A percentile compares a stretch with the other conserved stretches of the same genome.
phyloP scores from a whole-genome alignment of 2,888 invertebrate species.

The Andrena flavipes region DNA sequence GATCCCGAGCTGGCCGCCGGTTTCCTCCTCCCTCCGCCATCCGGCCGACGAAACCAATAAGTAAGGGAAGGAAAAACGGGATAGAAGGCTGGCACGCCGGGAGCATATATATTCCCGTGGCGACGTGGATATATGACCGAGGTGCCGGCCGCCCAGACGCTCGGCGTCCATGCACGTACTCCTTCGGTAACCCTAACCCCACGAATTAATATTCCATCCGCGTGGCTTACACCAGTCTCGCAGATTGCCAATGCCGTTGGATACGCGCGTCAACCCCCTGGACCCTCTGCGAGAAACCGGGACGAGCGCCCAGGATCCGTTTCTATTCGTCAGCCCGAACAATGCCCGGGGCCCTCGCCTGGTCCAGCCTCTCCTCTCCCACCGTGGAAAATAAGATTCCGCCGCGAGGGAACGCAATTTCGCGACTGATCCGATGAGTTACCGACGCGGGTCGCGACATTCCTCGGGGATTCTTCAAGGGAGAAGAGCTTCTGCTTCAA shows the following conservation, averaged over 20 bases:
- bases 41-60: constrained; percentile 82
- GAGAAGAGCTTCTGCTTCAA: neutral
- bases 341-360: constrained; percentile 47
- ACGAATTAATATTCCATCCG: constrained; percentile 82
- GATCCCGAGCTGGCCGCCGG: constrained; percentile 62
- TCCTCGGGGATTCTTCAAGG: constrained; percentile 9
- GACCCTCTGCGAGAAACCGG: constrained; percentile 65
- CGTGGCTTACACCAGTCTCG: constrained; percentile 75
- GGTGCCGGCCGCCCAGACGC: constrained; percentile 11
- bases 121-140: constrained; percentile 54
- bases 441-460: constrained; percentile 19
- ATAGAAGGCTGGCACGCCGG: constrained; percentile 57
- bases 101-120: constrained; percentile 64
- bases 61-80: constrained; percentile 75
- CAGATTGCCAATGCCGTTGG: constrained; percentile 78
- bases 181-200: constrained; percentile 74
- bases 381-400: constrained; percentile 69
- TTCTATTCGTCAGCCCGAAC: constrained; percentile 66
- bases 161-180: constrained; percentile 37
- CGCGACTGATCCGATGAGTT: constrained; percentile 58
- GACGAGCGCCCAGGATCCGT: constrained; percentile 40
- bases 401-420: constrained; percentile 44
- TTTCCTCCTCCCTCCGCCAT: constrained; percentile 68
- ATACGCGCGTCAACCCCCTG: constrained; percentile 57
- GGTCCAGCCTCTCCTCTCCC: constrained; percentile 6